Evolutionary conservation across 2,888 invertebrate genomes (phyloP).

Genomic region (Thymelicus lineola): DNA sequence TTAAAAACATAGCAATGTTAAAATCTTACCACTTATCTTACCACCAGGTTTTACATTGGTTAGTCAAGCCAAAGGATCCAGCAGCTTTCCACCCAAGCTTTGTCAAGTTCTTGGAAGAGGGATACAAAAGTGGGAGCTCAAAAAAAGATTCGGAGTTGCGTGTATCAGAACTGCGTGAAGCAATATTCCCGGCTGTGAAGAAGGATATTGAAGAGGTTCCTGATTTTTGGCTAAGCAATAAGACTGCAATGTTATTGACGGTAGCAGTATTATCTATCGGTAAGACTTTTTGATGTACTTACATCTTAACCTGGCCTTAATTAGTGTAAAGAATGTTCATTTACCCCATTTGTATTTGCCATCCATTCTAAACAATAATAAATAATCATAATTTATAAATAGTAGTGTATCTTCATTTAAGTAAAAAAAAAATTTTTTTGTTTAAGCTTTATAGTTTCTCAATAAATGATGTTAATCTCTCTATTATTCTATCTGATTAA

Average conservation of each 20-base stretch:
- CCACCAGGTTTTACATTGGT: conserved; percentile 88
- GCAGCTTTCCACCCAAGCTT: conserved; percentile 93
- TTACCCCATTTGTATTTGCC: background rate
- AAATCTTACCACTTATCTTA: background rate
- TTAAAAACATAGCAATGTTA: no score
- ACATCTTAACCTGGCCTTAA: background rate
- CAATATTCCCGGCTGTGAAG: conserved; percentile 86
- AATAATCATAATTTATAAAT: no score
- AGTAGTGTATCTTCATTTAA: no score
- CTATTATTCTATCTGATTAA: no score
- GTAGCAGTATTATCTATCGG: conserved; percentile 89
- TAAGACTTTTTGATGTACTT: conserved; percentile 47
- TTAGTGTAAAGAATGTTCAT: background rate
- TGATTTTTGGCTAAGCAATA: conserved; percentile 88
- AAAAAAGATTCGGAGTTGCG: conserved; percentile 90
- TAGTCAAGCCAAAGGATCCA: conserved; percentile 92
- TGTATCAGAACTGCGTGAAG: conserved; percentile 88
- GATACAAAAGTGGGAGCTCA: conserved; percentile 88
- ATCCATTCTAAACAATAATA: no score
- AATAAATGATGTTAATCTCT: no score
- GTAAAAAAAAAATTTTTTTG: no score
- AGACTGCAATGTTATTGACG: conserved; percentile 88
- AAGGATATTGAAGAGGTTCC: conserved; percentile 85
- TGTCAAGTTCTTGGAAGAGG: conserved; percentile 89
- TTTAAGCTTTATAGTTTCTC: no score